phyloP scores from a whole-genome alignment of 2,797 vertebrate species.

The Ambastaia sidthimunki region DNA sequence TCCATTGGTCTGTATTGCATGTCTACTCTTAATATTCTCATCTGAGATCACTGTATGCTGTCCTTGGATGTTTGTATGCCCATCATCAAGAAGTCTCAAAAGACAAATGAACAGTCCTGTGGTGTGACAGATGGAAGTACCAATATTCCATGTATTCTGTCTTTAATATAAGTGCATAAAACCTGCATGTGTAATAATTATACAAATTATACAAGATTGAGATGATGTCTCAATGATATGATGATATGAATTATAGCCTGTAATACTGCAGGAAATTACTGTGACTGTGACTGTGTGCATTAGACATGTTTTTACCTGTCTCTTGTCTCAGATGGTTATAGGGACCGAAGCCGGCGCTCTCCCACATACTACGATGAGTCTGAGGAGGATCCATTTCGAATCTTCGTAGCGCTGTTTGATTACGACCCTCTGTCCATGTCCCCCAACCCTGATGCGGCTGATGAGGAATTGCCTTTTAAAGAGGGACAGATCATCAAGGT shows the following conservation, averaged over 20 bases:
- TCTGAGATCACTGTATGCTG: neutral
- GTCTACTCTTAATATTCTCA: neutral
- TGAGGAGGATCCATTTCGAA: conserved; percentile 86
- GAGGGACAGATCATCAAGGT: conserved; percentile 95
- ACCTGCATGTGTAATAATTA: neutral
- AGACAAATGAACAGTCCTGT: neutral
- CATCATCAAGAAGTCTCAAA: neutral
- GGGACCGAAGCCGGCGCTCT: conserved; percentile 78
- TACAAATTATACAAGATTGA: neutral
- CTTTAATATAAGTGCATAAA: neutral
- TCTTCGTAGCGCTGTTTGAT: conserved; percentile 97
- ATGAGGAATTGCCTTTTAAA: conserved; percentile 96
- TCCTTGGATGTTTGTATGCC: conserved; percentile 20
- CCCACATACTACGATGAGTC: conserved; percentile 91
- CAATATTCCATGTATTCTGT: neutral
- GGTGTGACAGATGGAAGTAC: neutral
- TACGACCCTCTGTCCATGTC: conserved; percentile 98
- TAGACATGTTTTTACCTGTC: conserved; percentile 2
- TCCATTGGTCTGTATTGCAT: conserved; percentile 58
- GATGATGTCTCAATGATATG: too few relatives aligned
- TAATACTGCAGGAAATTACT: neutral
- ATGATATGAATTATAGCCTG: too few relatives aligned
- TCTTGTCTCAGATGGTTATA: conserved; percentile 80
- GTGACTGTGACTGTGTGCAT: neutral
- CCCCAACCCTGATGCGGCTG: conserved; percentile 93